Evolutionary conservation across 2,113 vertebrate genomes (phyloP).

Genomic region (Ceyx cyanopectus): DNA sequence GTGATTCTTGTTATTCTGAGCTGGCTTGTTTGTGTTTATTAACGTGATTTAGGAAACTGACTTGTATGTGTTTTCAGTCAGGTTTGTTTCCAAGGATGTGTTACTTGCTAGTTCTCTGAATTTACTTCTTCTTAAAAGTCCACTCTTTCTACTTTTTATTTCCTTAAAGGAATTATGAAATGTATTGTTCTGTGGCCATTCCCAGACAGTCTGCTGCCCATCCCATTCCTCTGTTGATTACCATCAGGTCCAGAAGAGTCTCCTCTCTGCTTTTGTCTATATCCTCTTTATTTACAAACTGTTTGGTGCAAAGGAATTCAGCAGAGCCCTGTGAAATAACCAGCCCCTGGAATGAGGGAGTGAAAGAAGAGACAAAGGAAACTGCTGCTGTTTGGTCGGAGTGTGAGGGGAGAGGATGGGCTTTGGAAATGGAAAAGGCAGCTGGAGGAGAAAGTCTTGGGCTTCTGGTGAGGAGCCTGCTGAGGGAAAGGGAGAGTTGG

Average conservation of each 20-base stretch:
- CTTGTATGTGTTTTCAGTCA: not conserved
- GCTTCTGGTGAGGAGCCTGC: not conserved
- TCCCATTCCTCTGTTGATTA: not conserved
- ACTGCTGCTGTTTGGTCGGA: not conserved
- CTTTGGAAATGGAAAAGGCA: not conserved
- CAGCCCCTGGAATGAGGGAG: not conserved
- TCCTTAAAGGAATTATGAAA: not conserved
- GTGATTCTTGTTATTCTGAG: not conserved
- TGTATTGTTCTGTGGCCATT: not conserved
- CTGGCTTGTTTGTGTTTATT: not conserved
- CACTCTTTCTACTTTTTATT: not conserved
- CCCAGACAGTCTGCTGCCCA: not conserved
- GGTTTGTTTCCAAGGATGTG: not conserved
- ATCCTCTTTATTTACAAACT: not conserved
- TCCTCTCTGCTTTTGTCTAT: not conserved
- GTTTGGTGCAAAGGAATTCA: not conserved
- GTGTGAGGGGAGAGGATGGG: not conserved
- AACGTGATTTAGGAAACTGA: not conserved
- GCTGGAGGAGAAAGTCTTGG: not conserved
- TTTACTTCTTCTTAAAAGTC: not conserved
- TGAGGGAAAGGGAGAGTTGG: not conserved
- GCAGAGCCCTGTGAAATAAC: not conserved
- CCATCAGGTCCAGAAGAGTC: not conserved
- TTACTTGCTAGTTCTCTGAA: not conserved
- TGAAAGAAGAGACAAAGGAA: not conserved